Evolutionary conservation across 2,888 invertebrate species (phyloP), one percentile per base, ranked within the genome.

Genomic region (Meiosimyza platycephala): DNA sequence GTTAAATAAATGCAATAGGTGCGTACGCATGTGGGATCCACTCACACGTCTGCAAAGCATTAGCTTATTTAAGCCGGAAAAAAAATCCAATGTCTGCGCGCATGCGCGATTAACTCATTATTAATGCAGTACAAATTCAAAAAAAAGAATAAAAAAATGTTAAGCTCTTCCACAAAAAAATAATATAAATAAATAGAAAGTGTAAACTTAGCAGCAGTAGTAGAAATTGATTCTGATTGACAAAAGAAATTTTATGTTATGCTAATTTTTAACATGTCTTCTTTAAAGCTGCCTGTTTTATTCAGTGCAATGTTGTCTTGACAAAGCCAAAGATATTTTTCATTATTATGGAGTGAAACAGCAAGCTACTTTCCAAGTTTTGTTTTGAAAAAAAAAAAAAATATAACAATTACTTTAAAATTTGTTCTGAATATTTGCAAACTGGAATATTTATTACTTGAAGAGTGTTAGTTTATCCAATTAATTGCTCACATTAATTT

Each of bases 171-270:
- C 6, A 28, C 64, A 13, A 12, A 28, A 18, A 64, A 52, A 18
- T 28, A 51, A 64, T n/a, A n/a, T n/a, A 64, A 64, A 64, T 22
- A 64, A 50, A 64, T 51, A 64, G 64, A 51, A 28, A 50, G 22
- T 40, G 18, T 22, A 40, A 33, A 62, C 11, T 28, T 16, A 16
- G n/a, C 16, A 18, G 59, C n/a, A 5, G 22, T 11, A 28, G 51
- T 11, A 51, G 28, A 64, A 64, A 22, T 64, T 51, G 64, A 64
- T 64, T 64, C 64, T 64, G 40, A 40, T 64, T 18, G 51, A 64
- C 64, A 64, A 64, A 64, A 64, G 64, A 57, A 57, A 57, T 57
- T 57, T 57, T 6, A 57, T 57, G 7, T 57, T 57, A 57, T 57
- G 57, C 28, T 28, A 57, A 57, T 57, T 28, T 28, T 28, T 28